These are phyloP conservation scores for Poeciliopsis gracilis DNA, from an alignment of 2,797 vertebrate genomes.

Conservation along the genomic window DNA sequence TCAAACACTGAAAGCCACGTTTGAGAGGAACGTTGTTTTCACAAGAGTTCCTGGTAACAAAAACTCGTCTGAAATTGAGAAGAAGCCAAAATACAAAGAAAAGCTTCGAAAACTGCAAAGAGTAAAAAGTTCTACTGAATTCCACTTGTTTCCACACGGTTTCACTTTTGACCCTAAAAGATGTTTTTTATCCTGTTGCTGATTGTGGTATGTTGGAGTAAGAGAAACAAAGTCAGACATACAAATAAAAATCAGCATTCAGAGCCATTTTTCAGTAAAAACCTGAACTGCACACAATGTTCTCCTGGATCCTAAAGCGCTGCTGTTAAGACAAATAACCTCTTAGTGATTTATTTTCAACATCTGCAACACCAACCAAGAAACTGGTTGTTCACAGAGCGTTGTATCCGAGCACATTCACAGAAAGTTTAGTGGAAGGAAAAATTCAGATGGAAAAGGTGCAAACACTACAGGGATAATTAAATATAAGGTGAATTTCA, in stretches of 20 bases:
- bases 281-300: no score
- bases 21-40: background rate
- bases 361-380: background rate
- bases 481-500: background rate
- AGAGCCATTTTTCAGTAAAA: background rate
- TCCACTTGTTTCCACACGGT: background rate
- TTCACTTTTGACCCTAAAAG: background rate
- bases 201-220: background rate
- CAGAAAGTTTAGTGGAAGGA: conserved; percentile 4
- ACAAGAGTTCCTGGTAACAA: background rate
- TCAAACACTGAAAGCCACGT: background rate
- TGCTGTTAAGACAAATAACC: background rate
- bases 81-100: background rate
- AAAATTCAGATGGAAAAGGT: background rate
- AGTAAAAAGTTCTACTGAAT: no score
- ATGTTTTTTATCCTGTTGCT: background rate
- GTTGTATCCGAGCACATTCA: background rate
- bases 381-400: background rate
- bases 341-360: background rate
- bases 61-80: background rate
- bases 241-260: background rate
- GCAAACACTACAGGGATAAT: background rate
- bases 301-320: background rate
- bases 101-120: background rate
- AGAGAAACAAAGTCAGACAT: background rate